phyloP scores from a whole-genome alignment of 2,113 vertebrate species.

The Brachyistius frenatus region DNA sequence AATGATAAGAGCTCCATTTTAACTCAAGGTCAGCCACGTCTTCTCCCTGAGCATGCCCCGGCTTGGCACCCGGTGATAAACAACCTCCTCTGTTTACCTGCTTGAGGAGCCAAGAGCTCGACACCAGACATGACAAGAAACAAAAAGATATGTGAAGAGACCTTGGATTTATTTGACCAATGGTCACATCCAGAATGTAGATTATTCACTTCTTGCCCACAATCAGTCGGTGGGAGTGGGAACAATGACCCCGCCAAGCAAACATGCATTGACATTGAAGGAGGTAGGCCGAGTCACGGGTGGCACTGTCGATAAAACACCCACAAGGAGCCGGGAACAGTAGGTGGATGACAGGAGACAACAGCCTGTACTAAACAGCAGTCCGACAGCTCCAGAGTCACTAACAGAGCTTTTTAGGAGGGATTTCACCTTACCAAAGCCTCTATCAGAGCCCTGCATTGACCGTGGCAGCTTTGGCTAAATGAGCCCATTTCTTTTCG shows the following conservation, averaged over 20 bases:
- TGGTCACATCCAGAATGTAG: slow-evolving; percentile 47
- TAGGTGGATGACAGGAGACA: slow-evolving; percentile 65
- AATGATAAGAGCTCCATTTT: slow-evolving; percentile 73
- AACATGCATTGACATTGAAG: slow-evolving; percentile 39
- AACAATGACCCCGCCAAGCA: slow-evolving; percentile 49
- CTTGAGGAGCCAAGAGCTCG: slow-evolving; percentile 49
- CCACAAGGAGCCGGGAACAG: slow-evolving; percentile 58
- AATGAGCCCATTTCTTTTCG: slow-evolving; percentile 79
- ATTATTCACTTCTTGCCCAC: slow-evolving; percentile 51
- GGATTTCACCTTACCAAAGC: slow-evolving; percentile 77
- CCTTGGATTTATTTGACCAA: slow-evolving; percentile 38
- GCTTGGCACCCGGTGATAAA: slow-evolving; percentile 67
- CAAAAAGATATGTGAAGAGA: slow-evolving; percentile 39
- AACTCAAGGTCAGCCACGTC: slow-evolving; percentile 76
- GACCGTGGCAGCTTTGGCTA: slow-evolving; percentile 78
- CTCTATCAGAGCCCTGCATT: slow-evolving; percentile 75
- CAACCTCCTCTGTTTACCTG: slow-evolving; percentile 68
- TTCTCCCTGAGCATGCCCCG: slow-evolving; percentile 60
- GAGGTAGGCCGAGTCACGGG: slow-evolving; percentile 53
- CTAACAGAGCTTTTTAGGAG: slow-evolving; percentile 66
- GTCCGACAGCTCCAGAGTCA: slow-evolving; percentile 56
- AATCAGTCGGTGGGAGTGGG: slow-evolving; percentile 50
- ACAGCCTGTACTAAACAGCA: slow-evolving; percentile 53
- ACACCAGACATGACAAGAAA: slow-evolving; percentile 16
- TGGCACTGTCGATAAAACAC: slow-evolving; percentile 69